Percentiles rank a stretch among this genome's conserved stretches.
These are phyloP conservation scores for Trichomycterus rosablanca DNA, from an alignment of 2,113 vertebrate genomes.

Conservation along the genomic window DNA sequence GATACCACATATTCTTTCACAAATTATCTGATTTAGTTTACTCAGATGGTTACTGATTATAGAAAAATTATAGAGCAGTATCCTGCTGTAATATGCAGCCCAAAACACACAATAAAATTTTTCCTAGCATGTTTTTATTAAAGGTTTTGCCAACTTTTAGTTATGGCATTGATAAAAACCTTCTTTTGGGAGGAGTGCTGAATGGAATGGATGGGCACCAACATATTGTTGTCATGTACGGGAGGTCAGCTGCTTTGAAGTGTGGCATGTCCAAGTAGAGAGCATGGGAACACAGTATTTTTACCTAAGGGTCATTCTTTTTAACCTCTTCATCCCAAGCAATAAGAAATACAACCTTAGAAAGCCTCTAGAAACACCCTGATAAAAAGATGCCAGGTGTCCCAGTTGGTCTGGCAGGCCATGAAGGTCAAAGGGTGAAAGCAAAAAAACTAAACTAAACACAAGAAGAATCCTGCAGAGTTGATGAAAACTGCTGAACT, in stretches of 20 bases:
- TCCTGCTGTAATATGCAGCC: too few species aligned
- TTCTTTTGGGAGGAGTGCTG: constrained; percentile 11
- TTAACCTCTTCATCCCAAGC: constrained; percentile 45
- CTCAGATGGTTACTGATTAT: too few species aligned
- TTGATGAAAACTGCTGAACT: constrained; percentile 20
- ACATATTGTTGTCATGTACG: constrained; percentile 27
- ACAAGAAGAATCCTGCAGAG: background rate
- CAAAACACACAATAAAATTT: too few species aligned
- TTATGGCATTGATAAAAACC: background rate
- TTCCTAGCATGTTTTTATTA: too few species aligned
- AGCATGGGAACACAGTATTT: constrained; percentile 57
- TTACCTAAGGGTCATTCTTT: constrained; percentile 48
- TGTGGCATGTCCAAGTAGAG: constrained; percentile 46
- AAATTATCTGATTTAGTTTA: too few species aligned
- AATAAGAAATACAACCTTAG: constrained; percentile 6
- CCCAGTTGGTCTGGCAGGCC: constrained; percentile 22
- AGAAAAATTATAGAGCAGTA: too few species aligned
- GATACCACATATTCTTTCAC: too few species aligned
- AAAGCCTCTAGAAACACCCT: constrained; percentile 4
- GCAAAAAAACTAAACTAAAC: background rate
- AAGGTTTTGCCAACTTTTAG: too few species aligned
- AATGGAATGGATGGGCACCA: constrained; percentile 46
- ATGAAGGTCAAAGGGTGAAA: constrained; percentile 34
- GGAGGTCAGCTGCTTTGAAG: constrained; percentile 56
- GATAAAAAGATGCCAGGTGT: constrained; percentile 23